These are phyloP conservation scores for Tetrapedia diversipes DNA, from an alignment of 2,888 invertebrate genomes.

Conservation along the genomic window DNA sequence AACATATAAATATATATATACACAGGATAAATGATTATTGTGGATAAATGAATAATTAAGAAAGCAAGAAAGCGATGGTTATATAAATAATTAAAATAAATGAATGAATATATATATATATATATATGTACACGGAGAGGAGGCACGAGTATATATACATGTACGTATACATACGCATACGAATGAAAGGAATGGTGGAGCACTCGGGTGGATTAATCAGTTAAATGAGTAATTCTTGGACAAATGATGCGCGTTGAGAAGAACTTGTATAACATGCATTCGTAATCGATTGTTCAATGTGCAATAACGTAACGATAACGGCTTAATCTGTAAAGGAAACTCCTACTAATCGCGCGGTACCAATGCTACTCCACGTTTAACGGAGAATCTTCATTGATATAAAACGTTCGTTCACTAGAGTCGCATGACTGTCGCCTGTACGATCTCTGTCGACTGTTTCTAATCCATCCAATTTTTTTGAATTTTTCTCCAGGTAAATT, in stretches of 20 bases:
- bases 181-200: neutral
- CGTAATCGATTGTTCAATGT: conserved; percentile 77
- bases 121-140: conserved; percentile 12
- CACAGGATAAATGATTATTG: conserved; percentile 43
- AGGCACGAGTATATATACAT: conserved; percentile 17
- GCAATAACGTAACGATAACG: conserved; percentile 76
- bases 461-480: neutral
- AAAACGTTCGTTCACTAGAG: neutral
- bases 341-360: conserved; percentile 17
- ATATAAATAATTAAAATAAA: conserved; percentile 40
- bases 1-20: conserved; percentile 63
- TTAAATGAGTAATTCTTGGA: conserved; percentile 9
- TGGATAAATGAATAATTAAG: conserved; percentile 43
- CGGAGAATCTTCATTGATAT: conserved; percentile 5
- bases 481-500: neutral
- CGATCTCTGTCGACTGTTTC: too few relatives aligned
- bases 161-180: conserved; percentile 8
- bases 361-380: conserved; percentile 16
- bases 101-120: conserved; percentile 45
- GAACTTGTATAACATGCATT: conserved; percentile 69
- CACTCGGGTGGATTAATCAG: conserved; percentile 20
- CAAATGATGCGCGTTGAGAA: conserved; percentile 38
- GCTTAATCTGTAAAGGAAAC: conserved; percentile 41
- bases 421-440: conserved; percentile 21
- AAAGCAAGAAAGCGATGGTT: conserved; percentile 24